A percentile compares a stretch with the other conserved stretches of the same genome.
These are phyloP conservation scores for Pangasius larnaudii DNA, from an alignment of 2,797 vertebrate genomes.

Conservation along the genomic window DNA sequence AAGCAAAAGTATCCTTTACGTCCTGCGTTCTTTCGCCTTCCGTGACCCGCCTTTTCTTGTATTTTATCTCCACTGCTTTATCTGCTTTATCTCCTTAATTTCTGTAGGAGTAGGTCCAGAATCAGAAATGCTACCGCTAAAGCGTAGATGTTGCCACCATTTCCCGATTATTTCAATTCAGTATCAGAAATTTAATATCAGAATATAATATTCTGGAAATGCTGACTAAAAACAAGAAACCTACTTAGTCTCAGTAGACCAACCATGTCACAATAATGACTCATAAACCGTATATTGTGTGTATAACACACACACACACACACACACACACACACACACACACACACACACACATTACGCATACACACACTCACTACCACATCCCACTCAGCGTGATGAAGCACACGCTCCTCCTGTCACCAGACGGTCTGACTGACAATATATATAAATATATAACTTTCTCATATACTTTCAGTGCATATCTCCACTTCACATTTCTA, in stretches of 20 bases:
- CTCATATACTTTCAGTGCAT: too few species aligned
- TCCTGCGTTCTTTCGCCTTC: too few species aligned
- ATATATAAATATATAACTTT: too few species aligned
- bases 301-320: background rate
- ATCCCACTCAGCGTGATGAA: background rate
- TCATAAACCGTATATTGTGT: background rate
- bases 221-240: background rate
- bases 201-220: background rate
- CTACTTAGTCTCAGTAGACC: background rate
- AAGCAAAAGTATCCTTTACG: too few species aligned
- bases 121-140: background rate
- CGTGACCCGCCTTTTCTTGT: background rate
- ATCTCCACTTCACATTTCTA: too few species aligned
- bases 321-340: background rate
- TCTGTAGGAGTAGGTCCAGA: background rate
- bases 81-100: background rate
- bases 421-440: background rate
- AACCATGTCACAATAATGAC: background rate
- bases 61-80: background rate
- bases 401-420: background rate
- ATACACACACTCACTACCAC: background rate
- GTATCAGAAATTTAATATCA: too few species aligned
- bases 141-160: background rate
- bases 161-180: background rate
- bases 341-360: background rate